Percentiles rank a stretch among this genome's conserved stretches.
phyloP scores from a whole-genome alignment of 2,113 vertebrate genomes.

The Myiopsitta monachus region DNA sequence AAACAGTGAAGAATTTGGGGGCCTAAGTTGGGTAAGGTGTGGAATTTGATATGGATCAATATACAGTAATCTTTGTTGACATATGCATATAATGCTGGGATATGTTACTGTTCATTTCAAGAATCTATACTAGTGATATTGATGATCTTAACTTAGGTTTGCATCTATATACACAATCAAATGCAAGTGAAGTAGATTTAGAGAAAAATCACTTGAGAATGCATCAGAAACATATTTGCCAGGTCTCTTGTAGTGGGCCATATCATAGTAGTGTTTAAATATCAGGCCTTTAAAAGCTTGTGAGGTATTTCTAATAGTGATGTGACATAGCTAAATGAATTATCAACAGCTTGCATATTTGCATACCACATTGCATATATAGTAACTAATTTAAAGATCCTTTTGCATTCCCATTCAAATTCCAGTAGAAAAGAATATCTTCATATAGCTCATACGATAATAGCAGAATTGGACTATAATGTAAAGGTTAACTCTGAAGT shows the following conservation, averaged over 20 bases:
- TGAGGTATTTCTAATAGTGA: background rate
- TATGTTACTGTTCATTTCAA: background rate
- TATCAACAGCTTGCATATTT: background rate
- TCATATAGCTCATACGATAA: background rate
- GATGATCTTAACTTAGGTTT: background rate
- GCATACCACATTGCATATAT: background rate
- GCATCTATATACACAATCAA: background rate
- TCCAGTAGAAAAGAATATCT: background rate
- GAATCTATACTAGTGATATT: background rate
- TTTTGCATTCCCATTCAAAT: background rate
- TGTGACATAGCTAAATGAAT: background rate
- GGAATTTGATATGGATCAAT: background rate
- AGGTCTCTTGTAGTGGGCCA: background rate
- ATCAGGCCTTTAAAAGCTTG: background rate
- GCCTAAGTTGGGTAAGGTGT: constrained; percentile 4
- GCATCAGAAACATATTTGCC: background rate
- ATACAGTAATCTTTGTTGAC: background rate
- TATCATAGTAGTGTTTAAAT: background rate
- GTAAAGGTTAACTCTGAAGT: background rate
- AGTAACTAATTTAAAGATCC: background rate
- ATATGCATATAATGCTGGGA: background rate
- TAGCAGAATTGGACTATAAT: background rate
- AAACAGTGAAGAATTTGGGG: constrained; percentile 35
- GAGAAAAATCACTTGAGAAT: background rate
- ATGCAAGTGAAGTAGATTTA: background rate